phyloP scores from a whole-genome alignment of 2,113 vertebrate genomes.

The Taurulus bubalis region DNA sequence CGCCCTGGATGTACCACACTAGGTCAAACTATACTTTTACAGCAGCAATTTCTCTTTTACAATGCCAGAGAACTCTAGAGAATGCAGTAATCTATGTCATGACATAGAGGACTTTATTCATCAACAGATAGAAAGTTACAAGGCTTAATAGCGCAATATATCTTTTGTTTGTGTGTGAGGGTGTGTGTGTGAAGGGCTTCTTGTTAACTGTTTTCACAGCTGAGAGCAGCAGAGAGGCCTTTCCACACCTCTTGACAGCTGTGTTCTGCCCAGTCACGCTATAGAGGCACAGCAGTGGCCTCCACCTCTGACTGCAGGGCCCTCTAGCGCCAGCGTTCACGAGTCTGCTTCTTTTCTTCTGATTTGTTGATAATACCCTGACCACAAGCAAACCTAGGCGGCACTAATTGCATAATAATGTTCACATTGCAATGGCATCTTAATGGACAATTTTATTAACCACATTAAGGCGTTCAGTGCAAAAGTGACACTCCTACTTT shows the following conservation, averaged over 20 bases:
- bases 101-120: conserved; percentile 8
- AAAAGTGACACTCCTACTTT: conserved; percentile 11
- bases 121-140: conserved; percentile 24
- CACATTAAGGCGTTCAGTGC: conserved; percentile 10
- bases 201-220: conserved; percentile 80
- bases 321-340: conserved; percentile 45
- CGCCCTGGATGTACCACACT: not conserved
- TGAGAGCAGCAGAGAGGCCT: conserved; percentile 75
- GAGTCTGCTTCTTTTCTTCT: not conserved
- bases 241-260: conserved; percentile 82
- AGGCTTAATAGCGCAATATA: conserved; percentile 9
- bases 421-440: not conserved
- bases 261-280: conserved; percentile 70
- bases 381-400: not conserved
- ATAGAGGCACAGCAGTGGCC: conserved; percentile 61
- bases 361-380: not conserved
- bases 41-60: not conserved
- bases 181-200: conserved; percentile 35
- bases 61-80: not conserved
- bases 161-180: conserved; percentile 7
- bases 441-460: not conserved
- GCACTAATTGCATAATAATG: not conserved
- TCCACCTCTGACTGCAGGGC: conserved; percentile 51
- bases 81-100: not conserved
- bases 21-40: not conserved